A percentile compares a stretch with the other conserved stretches of the same genome.
Evolutionary conservation across 2,888 invertebrate species (phyloP).

Genomic region (Rhaphigaster nebulosa): DNA sequence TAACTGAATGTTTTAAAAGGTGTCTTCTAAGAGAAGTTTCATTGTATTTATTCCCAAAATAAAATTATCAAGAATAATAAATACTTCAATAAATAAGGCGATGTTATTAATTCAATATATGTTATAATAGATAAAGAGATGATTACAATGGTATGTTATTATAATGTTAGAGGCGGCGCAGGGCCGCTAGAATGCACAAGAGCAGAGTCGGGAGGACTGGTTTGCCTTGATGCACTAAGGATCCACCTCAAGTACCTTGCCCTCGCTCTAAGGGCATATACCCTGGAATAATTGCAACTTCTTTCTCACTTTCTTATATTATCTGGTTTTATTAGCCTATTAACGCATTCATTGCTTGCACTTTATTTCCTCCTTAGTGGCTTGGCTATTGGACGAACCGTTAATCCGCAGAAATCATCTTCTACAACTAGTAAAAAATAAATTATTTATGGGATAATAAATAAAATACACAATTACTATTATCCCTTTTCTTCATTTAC

Average conservation of each 20-base stretch:
- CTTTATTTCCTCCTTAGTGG: neutral
- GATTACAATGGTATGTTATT: neutral
- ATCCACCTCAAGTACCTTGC: slow-evolving; percentile 35
- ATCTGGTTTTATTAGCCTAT: slow-evolving; percentile 30
- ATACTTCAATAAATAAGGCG: no score
- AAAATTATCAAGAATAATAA: no score
- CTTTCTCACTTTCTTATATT: slow-evolving; percentile 31
- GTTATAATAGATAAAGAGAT: neutral
- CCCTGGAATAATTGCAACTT: slow-evolving; percentile 36
- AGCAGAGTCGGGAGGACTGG: neutral
- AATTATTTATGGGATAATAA: neutral
- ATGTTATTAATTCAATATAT: no score
- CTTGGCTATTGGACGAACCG: neutral
- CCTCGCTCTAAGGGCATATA: slow-evolving; percentile 42
- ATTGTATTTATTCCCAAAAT: no score
- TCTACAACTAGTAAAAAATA: neutral
- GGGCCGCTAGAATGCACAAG: neutral
- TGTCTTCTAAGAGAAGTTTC: no score
- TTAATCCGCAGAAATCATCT: neutral
- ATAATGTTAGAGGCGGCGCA: neutral
- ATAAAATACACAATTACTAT: neutral
- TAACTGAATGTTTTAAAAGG: no score
- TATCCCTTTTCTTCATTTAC: neutral
- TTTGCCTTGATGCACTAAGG: slow-evolving; percentile 43
- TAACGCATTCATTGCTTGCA: slow-evolving; percentile 6